Conservation (phyloP, 1,140 invertebrate genomes). For the Pogonomyrmex barbatus region DNA sequence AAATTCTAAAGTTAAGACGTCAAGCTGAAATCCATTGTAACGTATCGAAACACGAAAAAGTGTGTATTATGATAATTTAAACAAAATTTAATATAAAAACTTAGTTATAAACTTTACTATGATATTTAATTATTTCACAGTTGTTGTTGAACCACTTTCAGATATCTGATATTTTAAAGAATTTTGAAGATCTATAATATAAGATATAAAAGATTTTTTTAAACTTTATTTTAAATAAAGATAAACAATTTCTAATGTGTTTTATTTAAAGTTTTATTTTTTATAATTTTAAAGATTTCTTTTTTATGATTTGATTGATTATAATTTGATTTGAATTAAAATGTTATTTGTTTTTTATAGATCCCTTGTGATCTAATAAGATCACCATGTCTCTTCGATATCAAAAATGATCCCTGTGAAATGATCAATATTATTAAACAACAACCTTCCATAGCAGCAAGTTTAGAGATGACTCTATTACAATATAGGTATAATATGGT, state of each 20-base stretch:
- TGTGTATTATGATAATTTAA: slow-evolving; percentile 32
- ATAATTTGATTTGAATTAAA: not conserved
- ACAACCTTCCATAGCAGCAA: slow-evolving; percentile 83
- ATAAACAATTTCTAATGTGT: too few relatives aligned
- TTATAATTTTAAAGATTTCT: not conserved
- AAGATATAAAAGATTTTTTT: not conserved
- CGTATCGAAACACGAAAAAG: slow-evolving; percentile 71
- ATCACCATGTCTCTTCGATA: slow-evolving; percentile 91
- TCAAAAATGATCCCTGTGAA: slow-evolving; percentile 92
- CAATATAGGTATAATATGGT: slow-evolving; percentile 84
- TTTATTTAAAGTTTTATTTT: not conserved
- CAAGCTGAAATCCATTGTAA: slow-evolving; percentile 84
- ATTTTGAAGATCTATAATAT: too few relatives aligned
- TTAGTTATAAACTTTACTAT: not conserved
- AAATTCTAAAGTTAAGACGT: slow-evolving; percentile 82
- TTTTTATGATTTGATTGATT: not conserved
- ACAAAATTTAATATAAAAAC: too few relatives aligned
- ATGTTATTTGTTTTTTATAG: slow-evolving; percentile 63
- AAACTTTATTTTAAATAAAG: too few relatives aligned
- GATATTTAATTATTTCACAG: not conserved
- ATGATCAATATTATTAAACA: slow-evolving; percentile 88
- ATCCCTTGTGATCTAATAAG: slow-evolving; percentile 86
- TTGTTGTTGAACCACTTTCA: not conserved
- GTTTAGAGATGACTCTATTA: slow-evolving; percentile 84
- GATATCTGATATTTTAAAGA: too few relatives aligned